Percentiles rank a stretch among this genome's conserved stretches.
Evolutionary conservation across 2,888 invertebrate genomes (phyloP).

Genomic region (Phortica magna): DNA sequence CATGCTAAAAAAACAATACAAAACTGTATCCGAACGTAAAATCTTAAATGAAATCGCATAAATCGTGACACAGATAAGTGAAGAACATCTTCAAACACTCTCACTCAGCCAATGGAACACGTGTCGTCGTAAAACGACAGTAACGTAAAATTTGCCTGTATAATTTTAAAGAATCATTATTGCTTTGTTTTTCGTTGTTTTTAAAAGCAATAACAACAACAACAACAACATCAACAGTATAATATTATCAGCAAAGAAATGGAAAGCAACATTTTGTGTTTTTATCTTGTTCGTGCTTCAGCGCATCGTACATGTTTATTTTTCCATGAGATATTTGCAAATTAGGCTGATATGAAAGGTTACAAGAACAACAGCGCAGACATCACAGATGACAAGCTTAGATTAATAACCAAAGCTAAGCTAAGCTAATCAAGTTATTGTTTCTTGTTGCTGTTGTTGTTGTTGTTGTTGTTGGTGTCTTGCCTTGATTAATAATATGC

Average conservation of each 20-base stretch:
- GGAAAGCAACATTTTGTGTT: neutral
- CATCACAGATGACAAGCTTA: neutral
- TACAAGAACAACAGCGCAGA: neutral
- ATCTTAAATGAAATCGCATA: no score
- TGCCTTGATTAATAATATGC: slow-evolving; percentile 4
- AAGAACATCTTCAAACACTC: no score
- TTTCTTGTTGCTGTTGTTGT: neutral
- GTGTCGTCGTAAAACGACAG: neutral
- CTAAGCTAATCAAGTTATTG: neutral
- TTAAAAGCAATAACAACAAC: no score
- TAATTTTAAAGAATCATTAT: neutral
- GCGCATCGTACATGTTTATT: neutral
- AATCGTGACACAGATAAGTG: no score
- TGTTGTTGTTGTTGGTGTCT: neutral
- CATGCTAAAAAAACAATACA: no score
- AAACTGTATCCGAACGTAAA: no score
- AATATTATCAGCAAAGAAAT: slow-evolving; percentile 4
- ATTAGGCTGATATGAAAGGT: neutral
- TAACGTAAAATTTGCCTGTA: neutral
- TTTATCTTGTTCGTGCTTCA: neutral
- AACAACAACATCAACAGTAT: no score
- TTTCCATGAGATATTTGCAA: slow-evolving; percentile 1
- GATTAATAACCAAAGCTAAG: slow-evolving; percentile 5
- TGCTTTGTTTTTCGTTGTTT: no score
- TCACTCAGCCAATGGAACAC: no score